Base-by-base conservation (phyloP, 2,888 invertebrate genomes). In the Venusia cambrica region DNA sequence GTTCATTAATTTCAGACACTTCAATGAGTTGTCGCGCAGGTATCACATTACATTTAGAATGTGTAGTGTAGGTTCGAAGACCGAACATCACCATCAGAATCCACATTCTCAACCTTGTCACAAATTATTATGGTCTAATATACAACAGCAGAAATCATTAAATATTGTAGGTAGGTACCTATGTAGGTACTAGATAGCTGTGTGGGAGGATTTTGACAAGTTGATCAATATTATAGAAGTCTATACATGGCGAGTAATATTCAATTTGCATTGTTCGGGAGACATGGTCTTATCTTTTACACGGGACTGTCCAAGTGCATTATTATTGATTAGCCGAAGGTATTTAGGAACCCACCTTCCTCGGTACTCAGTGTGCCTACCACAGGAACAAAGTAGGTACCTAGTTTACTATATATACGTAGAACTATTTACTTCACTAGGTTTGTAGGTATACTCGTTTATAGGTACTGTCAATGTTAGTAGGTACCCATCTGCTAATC, bases 171-270 rank as follows among this genome's bases (percentile, higher is more conserved):
- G n/a, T n/a, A n/a, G n/a, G n/a, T 15, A 19, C 19, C 8, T 17
- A 17, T 6, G n/a, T n/a, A n/a, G 12, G 12, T 16, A 27, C 16
- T 22, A 25, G 29, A 34, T 16, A 24, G 38, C 8, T 21, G 28
- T 33, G 71, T 69, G 68, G 71, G 67, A 51, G 62, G 33, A 17
- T 46, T 53, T 39, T 52, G 58, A 64, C 65, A 57, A 53, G 58
- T 57, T 58, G 62, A 73, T 73, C 73, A 65, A 65, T 72, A 68
- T n/a, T n/a, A n/a, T n/a, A 54, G 48, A 46, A 30, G 28, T 9
- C 68, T 64, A 48, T 64, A 66, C 49, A 58, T 63, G 72, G 72
- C 14, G 49, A 48, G 55, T 53, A 55, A 45, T 46, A 47, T 53
- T 57, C 59, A 54, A 53, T 57, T 55, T 51, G 47, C 54, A 59